Evolutionary conservation across 2,797 vertebrate species (phyloP), one percentile per base, ranked within the genome.

Genomic region (Antennarius maculatus): DNA sequence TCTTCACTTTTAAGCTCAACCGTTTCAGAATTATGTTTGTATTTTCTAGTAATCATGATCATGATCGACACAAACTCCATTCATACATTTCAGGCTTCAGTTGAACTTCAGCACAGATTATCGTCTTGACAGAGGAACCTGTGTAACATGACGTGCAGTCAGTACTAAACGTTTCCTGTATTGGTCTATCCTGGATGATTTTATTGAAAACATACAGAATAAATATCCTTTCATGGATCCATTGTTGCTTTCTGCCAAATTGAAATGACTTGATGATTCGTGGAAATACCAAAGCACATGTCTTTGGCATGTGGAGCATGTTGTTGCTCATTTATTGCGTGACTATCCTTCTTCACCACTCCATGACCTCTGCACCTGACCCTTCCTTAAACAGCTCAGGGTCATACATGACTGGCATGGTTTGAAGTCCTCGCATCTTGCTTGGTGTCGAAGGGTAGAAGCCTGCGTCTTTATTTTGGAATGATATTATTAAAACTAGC

Each of bases 401-500:
- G 71, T 69, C 28, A 8, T 60, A 46, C 76, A 80, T 88, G 63
- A 15, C 74, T 78, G 39, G 48, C 46, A 85, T 89, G 62, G 55
- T 80, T 79, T 5, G 76, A 84, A 65, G 66, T 85, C 66, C 45
- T 86, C 42, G 17, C 76, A 86, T 86, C 63, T 59, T 88, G 76
- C 55, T 54, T 29, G 63, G 61, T 71, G 83, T 77, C 76, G 61
- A 54, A 84, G 66, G 27, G 28, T 16, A 59, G 12, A 52, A 41
- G 50, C 53, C 46, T 52, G 16, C 0, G n/a, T 52, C 62, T 7
- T n/a, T 3, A 1, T 42, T 58, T 72, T 62, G 41, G 28, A 66
- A 57, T 15, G 43, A 50, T 41, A 6, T 27, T 17, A 15, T 64
- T 46, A 41, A 66, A 59, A 18, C 56, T 51, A 10, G 13, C 10